Conservation (phyloP, 2,113 vertebrate species). For the Gnathonemus longibarbis region DNA sequence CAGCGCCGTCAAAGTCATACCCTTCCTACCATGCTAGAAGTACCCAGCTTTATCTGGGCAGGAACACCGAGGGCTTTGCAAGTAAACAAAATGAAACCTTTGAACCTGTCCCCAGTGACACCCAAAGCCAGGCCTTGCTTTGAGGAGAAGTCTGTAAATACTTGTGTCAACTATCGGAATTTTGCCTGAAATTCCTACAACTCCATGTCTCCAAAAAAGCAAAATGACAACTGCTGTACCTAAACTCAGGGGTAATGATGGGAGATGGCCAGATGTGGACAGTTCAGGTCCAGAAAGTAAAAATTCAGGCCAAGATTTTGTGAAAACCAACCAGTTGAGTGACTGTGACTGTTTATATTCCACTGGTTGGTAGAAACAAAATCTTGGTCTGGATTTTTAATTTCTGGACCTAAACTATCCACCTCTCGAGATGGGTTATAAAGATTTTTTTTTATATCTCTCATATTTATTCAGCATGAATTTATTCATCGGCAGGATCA, state of each 20-base stretch:
- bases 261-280: background rate
- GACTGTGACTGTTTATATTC: background rate
- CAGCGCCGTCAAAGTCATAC: constrained; percentile 32
- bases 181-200: background rate
- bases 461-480: background rate
- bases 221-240: background rate
- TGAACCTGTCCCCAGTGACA: background rate
- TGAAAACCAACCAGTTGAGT: background rate
- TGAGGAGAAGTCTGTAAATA: background rate
- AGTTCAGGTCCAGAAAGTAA: background rate
- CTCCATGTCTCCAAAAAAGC: background rate
- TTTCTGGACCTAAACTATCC: too few relatives aligned
- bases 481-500: background rate
- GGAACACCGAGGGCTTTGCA: background rate
- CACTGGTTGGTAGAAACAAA: background rate
- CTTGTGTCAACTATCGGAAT: background rate
- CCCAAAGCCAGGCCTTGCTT: background rate
- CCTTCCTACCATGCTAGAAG: background rate
- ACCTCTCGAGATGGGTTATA: background rate
- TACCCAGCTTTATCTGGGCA: background rate
- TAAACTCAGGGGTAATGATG: background rate
- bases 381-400: background rate
- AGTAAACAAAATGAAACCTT: background rate
- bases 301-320: background rate
- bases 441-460: background rate